phyloP scores from a whole-genome alignment of 2,797 vertebrate species.

The Eospalax fontanierii region DNA sequence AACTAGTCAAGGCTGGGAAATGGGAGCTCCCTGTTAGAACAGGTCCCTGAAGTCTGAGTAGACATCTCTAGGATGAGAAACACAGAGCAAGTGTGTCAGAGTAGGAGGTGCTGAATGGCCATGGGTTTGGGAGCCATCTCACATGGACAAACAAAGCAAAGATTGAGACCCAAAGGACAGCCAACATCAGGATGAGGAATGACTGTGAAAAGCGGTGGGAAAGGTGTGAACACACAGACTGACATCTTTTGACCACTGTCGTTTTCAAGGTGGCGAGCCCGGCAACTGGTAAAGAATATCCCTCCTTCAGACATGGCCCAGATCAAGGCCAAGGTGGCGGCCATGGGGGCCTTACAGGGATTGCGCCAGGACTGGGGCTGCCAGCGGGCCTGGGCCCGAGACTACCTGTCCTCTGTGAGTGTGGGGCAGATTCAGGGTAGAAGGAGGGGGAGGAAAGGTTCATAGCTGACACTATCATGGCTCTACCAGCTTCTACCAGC shows the following conservation, averaged over 20 bases:
- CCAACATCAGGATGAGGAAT: not conserved
- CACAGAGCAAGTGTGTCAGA: not conserved
- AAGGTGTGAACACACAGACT: not conserved
- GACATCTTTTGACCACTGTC: not conserved
- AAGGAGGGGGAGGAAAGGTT: not conserved
- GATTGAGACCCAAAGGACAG: too few species aligned
- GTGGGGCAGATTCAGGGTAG: fast-evolving
- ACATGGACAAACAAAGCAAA: not conserved
- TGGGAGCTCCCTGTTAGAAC: too few species aligned
- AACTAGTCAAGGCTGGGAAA: not conserved
- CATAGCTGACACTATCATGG: too few species aligned
- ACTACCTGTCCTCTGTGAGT: constrained; percentile 95
- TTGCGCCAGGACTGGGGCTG: constrained; percentile 94
- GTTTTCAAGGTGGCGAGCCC: constrained; percentile 94
- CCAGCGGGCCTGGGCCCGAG: constrained; percentile 92
- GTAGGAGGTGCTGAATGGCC: not conserved
- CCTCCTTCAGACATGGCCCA: constrained; percentile 95
- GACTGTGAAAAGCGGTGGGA: not conserved
- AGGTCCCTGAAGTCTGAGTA: not conserved
- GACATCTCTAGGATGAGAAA: not conserved
- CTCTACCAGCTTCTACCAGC: too few species aligned
- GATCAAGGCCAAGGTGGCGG: constrained; percentile 95
- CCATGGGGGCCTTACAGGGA: constrained; percentile 90
- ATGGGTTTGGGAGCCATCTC: not conserved
- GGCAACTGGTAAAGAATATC: constrained; percentile 96